These are phyloP conservation scores for Heterochromis multidens DNA, from an alignment of 2,113 vertebrate genomes.

Conservation along the genomic window DNA sequence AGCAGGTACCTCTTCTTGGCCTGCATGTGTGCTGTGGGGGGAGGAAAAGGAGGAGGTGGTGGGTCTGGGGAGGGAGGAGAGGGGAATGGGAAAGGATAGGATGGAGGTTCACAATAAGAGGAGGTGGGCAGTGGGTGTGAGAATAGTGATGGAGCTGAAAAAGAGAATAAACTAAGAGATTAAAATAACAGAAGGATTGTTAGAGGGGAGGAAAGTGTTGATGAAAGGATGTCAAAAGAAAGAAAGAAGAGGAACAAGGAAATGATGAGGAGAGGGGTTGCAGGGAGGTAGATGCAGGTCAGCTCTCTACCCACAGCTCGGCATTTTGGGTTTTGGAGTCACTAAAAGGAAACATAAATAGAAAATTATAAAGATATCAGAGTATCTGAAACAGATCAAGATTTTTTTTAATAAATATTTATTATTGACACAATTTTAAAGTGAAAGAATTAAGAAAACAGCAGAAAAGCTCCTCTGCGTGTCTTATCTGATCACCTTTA, in stretches of 20 bases:
- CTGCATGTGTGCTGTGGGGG: slow-evolving; percentile 82
- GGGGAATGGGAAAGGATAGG: neutral
- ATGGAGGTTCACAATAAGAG: neutral
- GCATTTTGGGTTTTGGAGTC: slow-evolving; percentile 54
- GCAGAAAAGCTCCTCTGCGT: neutral
- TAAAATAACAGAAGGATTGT: neutral
- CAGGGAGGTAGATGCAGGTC: slow-evolving; percentile 30
- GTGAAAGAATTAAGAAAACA: neutral
- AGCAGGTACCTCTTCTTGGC: slow-evolving; percentile 86
- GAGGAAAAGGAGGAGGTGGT: slow-evolving; percentile 42
- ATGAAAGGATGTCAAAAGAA: neutral
- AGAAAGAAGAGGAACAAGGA: neutral
- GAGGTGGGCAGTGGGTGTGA: neutral
- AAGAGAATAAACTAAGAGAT: neutral
- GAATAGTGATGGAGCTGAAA: neutral
- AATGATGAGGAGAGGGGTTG: slow-evolving; percentile 16
- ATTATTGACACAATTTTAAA: neutral
- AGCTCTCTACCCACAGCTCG: slow-evolving; percentile 48
- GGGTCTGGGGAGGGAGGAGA: neutral
- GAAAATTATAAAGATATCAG: neutral
- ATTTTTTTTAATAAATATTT: neutral
- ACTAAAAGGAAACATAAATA: slow-evolving; percentile 27
- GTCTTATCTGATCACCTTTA: neutral
- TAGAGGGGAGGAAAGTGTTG: neutral
- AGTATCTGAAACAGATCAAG: neutral